Evolutionary conservation across 1,140 invertebrate species (phyloP), one percentile per base, ranked within the genome.

Genomic region (Calliopsis andreniformis): DNA sequence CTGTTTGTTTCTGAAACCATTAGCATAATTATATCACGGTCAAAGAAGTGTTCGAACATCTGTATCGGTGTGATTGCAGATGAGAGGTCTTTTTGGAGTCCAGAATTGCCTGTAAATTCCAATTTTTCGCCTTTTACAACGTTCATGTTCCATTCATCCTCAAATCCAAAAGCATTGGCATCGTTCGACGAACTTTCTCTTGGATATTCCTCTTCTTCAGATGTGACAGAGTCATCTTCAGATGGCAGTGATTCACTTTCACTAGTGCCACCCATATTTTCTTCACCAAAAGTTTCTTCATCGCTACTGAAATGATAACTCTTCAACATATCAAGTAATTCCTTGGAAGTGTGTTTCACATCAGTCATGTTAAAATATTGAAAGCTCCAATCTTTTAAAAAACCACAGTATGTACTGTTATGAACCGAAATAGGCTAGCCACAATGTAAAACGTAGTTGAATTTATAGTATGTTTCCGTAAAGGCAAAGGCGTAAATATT

Each of bases 1-100:
- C 16, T 47, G 45, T 47, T 47, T n/a, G 45, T 47, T n/a, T 47
- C 45, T 6, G 16, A n/a, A n/a, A 47, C 45, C 45, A 47, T 47
- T n/a, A 47, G 45, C 45, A 47, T 47, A 47, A 47, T 47, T 47
- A 47, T n/a, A n/a, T 47, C 45, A n/a, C 16, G 45, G n/a, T 47
- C 45, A n/a, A 47, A 47, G 12, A 47, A 47, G 45, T 47, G 45
- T 6, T 47, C 16, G 16, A 47, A 47, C 45, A 47, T n/a, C n/a
- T 14, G 16, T 47, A 47, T 47, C 3, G 45, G 45, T n/a, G 45
- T 47, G 6, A 47, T 47, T 6, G 18, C n/a, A 4, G 45, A 3
- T 47, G 18, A 16, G 1, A 47, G 16, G 18, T 47, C 12, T 1
- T 3, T 47, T 18, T 47, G 45, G n/a, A 47, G 16, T 2, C 45